Conservation (phyloP, 2,888 invertebrate species). For the Lithosia quadra region DNA sequence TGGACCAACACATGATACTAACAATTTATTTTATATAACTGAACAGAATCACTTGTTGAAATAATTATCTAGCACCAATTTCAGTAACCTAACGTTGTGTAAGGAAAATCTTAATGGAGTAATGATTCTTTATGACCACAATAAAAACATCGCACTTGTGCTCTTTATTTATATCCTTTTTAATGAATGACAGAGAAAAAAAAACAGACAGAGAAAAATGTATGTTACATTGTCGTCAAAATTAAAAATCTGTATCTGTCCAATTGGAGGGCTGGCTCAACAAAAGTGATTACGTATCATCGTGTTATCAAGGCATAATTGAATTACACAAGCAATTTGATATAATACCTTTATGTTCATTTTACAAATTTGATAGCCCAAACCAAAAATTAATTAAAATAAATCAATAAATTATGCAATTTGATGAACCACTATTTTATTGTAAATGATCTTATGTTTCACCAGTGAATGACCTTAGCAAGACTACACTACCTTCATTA, state of each 20-base stretch:
- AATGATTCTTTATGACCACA: conserved; percentile 15
- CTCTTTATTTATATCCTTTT: not conserved
- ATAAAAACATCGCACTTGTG: not conserved
- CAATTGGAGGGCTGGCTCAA: not conserved
- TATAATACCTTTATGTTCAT: not conserved
- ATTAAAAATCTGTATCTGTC: not conserved
- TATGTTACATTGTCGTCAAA: not conserved
- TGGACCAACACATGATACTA: conserved; percentile 35
- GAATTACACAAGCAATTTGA: not conserved
- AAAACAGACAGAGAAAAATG: not conserved
- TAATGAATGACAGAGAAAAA: not conserved
- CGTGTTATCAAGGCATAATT: not conserved
- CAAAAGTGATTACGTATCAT: no score
- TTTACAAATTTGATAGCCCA: not conserved
- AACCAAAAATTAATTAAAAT: not conserved
- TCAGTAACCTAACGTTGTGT: conserved; percentile 64
- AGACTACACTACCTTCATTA: not conserved
- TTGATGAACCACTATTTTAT: not conserved
- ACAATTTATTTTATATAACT: conserved; percentile 23
- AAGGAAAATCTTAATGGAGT: conserved; percentile 44
- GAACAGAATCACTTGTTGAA: conserved; percentile 64
- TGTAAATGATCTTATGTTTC: not conserved
- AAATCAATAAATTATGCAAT: not conserved
- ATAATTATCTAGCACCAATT: conserved; percentile 75
- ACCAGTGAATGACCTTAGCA: not conserved